Base-by-base conservation (phyloP, 2,797 vertebrate species). In the Gephyroberyx darwinii region DNA sequence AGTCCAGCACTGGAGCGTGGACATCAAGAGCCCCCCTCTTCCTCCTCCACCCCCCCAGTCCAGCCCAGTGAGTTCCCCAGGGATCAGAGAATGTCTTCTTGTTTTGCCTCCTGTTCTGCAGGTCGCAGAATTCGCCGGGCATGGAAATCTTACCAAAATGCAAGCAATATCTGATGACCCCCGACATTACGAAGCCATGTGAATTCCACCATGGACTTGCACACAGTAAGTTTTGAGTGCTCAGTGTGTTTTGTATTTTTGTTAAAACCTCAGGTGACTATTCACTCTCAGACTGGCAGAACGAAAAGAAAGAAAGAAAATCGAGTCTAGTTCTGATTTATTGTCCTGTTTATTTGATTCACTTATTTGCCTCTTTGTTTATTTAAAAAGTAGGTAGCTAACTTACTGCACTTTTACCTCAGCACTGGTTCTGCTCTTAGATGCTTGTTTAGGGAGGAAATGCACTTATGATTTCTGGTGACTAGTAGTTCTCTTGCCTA, bases 21-120 rank as follows among this genome's bases (percentile, higher is more conserved):
- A 79, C 14, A 9, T 17, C 2, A 66, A 13, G 5, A 87, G 74
- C 67, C 72, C 82, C 22, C 82, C 77, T 6, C 17, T 68, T 6
- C 74, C 80, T 53, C 88, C 89, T 19, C 81, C 82, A 0, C 58
- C 87, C 2, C 85, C 85, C 52, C 87, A 87, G 19, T 86, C 82
- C 74, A 88, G 88, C 67, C 90, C 87, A 0, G 71, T 86, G 0
- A 6, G 22, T 41, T 84, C 87, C 48, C 82, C 85, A 1, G 31
- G 75, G 33, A 54, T 6, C 0, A 19, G 48, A 5, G 1, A 13
- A 7, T 56, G 62, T 74, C 77, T 19, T 14, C 43, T 17, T 0
- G 66, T 39, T 31, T 1, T 71, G 4, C 65, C 85, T 3, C 31
- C 41, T 60, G 51, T 74, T 30, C 63, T 71, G 56, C 84, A 59